A percentile compares a stretch with the other conserved stretches of the same genome.
phyloP scores from a whole-genome alignment of 2,113 vertebrate species.

The Zingel zingel region DNA sequence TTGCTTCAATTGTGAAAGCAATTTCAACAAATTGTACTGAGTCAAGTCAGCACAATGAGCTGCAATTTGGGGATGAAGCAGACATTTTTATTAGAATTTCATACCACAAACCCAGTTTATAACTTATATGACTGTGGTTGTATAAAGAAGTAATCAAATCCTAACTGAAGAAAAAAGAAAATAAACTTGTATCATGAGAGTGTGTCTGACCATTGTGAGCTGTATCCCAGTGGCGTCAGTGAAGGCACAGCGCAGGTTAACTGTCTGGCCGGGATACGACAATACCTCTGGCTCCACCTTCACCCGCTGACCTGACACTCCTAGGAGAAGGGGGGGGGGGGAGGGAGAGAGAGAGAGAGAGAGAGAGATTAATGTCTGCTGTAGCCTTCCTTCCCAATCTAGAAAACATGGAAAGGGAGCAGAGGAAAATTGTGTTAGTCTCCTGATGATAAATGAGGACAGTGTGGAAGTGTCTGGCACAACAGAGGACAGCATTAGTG shows the following conservation, averaged over 20 bases:
- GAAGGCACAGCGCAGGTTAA: slow-evolving; percentile 87
- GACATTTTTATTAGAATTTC: slow-evolving; percentile 50
- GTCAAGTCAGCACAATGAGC: slow-evolving; percentile 53
- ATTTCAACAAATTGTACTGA: slow-evolving; percentile 41
- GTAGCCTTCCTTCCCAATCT: slow-evolving; percentile 18
- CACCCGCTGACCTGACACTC: slow-evolving; percentile 78
- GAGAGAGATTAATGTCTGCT: slow-evolving; percentile 37
- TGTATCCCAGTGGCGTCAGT: slow-evolving; percentile 66
- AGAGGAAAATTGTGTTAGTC: slow-evolving; percentile 46
- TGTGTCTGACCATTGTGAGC: slow-evolving; percentile 76
- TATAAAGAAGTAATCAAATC: slow-evolving; percentile 40
- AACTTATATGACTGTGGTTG: background rate
- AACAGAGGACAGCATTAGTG: slow-evolving; percentile 71
- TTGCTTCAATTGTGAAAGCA: slow-evolving; percentile 28
- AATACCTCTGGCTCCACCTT: slow-evolving; percentile 83
- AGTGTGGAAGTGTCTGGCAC: slow-evolving; percentile 60
- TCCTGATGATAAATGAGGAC: slow-evolving; percentile 71
- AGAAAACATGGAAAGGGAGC: slow-evolving; percentile 18
- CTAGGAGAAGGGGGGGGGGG: slow-evolving; percentile 65
- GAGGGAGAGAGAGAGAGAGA: slow-evolving; percentile 33
- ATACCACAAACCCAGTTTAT: slow-evolving; percentile 40
- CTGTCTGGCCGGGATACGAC: slow-evolving; percentile 83
- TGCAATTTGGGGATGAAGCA: slow-evolving; percentile 30
- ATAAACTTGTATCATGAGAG: background rate
- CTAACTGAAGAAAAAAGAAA: slow-evolving; percentile 7